These are phyloP conservation scores for Acronicta psi DNA, from an alignment of 2,888 invertebrate genomes.

Conservation along the genomic window DNA sequence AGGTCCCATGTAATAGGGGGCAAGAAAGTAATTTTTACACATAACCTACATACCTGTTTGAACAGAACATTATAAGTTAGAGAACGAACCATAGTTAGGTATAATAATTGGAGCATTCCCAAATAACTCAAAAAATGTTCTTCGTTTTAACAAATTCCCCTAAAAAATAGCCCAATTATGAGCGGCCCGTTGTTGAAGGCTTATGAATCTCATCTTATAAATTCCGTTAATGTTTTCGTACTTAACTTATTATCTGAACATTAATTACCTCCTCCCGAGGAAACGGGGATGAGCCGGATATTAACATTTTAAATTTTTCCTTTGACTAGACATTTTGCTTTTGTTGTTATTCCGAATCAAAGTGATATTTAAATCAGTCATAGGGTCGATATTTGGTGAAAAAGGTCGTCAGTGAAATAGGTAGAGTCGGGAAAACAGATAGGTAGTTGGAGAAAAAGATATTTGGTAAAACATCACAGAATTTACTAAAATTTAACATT, in stretches of 20 bases:
- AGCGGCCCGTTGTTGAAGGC: conserved; percentile 55
- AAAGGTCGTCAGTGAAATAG: no score
- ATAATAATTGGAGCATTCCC: not conserved
- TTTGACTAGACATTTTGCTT: conserved; percentile 25
- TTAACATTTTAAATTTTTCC: conserved; percentile 51
- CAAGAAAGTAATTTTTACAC: no score
- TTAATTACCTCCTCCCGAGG: conserved; percentile 60
- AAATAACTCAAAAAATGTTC: conserved; percentile 33
- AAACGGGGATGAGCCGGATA: conserved; percentile 53
- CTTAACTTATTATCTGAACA: conserved; percentile 66
- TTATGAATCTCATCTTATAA: conserved; percentile 63
- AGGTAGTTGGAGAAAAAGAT: no score
- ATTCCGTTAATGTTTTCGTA: conserved; percentile 63
- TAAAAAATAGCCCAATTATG: conserved; percentile 62
- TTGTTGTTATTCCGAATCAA: conserved; percentile 8
- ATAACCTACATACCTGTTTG: no score
- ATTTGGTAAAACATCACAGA: no score
- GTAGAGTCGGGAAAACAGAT: no score
- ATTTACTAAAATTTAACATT: no score
- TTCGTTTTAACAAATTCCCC: conserved; percentile 41
- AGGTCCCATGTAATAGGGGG: no score
- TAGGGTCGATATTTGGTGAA: no score
- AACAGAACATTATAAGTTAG: no score
- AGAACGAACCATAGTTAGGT: no score
- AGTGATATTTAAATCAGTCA: conserved; percentile 1